Evolutionary conservation across 2,888 invertebrate species (phyloP).

Genomic region (Dynastes grantii): DNA sequence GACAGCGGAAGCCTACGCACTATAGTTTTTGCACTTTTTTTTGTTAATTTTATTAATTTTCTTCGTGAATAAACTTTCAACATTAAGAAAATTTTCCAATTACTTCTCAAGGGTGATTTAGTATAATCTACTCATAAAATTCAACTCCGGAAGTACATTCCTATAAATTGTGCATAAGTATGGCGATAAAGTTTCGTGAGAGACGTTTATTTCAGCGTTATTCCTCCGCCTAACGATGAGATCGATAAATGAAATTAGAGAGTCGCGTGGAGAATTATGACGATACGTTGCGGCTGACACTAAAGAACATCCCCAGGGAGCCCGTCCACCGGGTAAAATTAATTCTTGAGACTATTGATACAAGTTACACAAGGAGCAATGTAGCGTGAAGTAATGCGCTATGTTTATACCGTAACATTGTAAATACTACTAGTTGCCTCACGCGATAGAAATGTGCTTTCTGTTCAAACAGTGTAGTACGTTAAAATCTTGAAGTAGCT

Average conservation of each 20-base stretch:
- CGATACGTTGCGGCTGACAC: conserved; percentile 1
- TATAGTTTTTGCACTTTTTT: too few species aligned
- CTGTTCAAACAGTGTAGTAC: too few species aligned
- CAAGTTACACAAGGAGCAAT: background rate
- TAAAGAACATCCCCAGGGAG: conserved; percentile 1
- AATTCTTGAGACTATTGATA: background rate
- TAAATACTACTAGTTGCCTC: background rate
- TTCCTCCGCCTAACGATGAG: background rate
- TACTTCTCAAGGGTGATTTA: background rate
- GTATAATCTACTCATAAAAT: conserved; percentile 7
- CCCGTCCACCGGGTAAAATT: background rate
- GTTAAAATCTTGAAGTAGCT: too few species aligned
- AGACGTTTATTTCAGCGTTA: conserved; percentile 2
- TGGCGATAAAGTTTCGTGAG: background rate
- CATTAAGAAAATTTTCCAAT: background rate
- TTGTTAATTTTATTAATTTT: background rate
- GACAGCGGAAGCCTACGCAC: too few species aligned
- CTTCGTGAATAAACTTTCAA: background rate
- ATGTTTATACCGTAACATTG: conserved; percentile 1
- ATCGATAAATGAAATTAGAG: conserved; percentile 34
- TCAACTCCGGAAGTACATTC: background rate
- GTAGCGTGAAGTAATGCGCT: background rate
- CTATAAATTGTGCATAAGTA: conserved; percentile 1
- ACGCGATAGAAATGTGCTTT: background rate
- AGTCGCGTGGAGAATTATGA: conserved; percentile 11